phyloP scores from a whole-genome alignment of 2,888 invertebrate species.

The Ochropacha duplaris region DNA sequence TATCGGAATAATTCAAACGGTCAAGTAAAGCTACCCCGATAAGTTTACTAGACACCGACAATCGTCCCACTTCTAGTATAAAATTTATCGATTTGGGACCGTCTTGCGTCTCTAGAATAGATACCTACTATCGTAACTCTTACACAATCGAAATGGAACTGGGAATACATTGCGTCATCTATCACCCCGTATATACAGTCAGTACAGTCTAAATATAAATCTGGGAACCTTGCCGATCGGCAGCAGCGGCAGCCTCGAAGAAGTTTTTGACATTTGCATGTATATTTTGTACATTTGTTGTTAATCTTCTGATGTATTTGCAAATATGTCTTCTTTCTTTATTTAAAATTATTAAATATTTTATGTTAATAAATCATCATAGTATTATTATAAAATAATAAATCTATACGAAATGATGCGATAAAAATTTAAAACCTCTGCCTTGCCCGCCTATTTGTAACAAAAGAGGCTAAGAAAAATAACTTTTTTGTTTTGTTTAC shows the following conservation, averaged over 20 bases:
- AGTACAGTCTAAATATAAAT: too few species aligned
- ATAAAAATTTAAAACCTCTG: too few species aligned
- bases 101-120: constrained; percentile 27
- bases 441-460: not conserved
- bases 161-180: constrained; percentile 29
- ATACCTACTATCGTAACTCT: constrained; percentile 11
- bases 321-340: too few species aligned
- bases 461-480: not conserved
- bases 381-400: too few species aligned
- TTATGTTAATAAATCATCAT: too few species aligned
- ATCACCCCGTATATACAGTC: constrained; percentile 11
- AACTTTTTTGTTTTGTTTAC: not conserved
- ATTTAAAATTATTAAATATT: too few species aligned
- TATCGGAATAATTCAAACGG: constrained; percentile 20
- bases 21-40: constrained; percentile 25
- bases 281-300: too few species aligned
- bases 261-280: too few species aligned
- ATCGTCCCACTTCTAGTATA: constrained; percentile 17
- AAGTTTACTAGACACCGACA: constrained; percentile 26
- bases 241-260: too few species aligned
- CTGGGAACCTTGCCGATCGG: too few species aligned
- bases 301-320: too few species aligned
- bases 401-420: too few species aligned
- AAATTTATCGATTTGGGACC: constrained; percentile 41
- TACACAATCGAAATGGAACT: constrained; percentile 36